Evolutionary conservation across 2,888 invertebrate genomes (phyloP).

Genomic region (Neoascia interrupta): DNA sequence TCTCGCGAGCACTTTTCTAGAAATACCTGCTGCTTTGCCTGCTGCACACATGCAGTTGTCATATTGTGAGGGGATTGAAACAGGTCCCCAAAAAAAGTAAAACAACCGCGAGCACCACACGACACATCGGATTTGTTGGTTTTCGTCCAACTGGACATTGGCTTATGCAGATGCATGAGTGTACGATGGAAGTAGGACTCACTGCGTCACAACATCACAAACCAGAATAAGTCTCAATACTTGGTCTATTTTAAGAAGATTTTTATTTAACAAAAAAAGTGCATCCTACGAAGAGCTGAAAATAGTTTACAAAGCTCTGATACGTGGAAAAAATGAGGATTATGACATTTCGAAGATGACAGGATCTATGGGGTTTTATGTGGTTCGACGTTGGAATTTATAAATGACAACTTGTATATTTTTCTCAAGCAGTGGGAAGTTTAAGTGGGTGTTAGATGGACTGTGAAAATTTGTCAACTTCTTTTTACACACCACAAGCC

Average conservation of each 20-base stretch:
- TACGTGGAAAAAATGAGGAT: conserved; percentile 15
- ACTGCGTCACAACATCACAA: neutral
- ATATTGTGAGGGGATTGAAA: conserved; percentile 24
- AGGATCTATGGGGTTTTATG: neutral
- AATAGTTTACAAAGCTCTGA: conserved; percentile 36
- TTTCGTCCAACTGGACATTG: conserved; percentile 54
- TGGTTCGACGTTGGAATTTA: neutral
- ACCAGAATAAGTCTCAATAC: conserved; percentile 47
- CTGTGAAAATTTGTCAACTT: too few relatives aligned
- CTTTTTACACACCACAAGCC: too few relatives aligned
- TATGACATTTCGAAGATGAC: conserved; percentile 4
- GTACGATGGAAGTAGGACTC: conserved; percentile 28
- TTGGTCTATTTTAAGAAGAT: conserved; percentile 38
- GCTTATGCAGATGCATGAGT: neutral
- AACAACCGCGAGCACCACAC: too few relatives aligned
- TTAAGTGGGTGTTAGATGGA: conserved; percentile 3
- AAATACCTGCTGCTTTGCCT: conserved; percentile 64
- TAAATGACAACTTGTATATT: too few relatives aligned
- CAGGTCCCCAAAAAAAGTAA: conserved; percentile 53
- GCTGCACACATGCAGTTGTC: conserved; percentile 20
- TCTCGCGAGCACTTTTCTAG: conserved; percentile 62
- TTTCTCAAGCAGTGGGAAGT: too few relatives aligned
- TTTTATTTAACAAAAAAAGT: conserved; percentile 27
- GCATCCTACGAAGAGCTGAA: conserved; percentile 46
- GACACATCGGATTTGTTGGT: conserved; percentile 27